Evolutionary conservation across 2,113 vertebrate genomes (phyloP).

Genomic region (Odontesthes bonariensis): DNA sequence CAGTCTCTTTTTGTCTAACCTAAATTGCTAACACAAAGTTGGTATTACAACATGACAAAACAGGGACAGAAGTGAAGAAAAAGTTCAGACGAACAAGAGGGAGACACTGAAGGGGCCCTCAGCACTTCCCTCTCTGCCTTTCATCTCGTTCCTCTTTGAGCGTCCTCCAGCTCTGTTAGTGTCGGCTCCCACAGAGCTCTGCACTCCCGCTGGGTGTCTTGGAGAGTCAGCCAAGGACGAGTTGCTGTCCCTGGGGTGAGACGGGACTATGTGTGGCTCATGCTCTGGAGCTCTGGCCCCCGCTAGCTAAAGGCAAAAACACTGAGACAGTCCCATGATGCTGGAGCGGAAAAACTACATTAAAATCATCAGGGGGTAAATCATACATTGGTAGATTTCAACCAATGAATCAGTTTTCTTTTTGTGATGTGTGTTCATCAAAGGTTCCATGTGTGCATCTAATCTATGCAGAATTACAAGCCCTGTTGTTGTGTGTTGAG

Average conservation of each 20-base stretch:
- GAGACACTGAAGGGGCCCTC: constrained; percentile 40
- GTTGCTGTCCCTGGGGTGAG: constrained; percentile 33
- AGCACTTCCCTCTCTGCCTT: constrained; percentile 47
- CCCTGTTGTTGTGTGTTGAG: constrained; percentile 2
- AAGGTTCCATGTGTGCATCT: not conserved
- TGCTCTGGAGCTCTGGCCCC: constrained; percentile 10
- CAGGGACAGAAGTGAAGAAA: constrained; percentile 12
- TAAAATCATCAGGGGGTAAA: constrained; percentile 1
- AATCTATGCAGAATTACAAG: not conserved
- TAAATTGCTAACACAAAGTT: constrained; percentile 35
- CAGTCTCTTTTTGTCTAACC: not conserved
- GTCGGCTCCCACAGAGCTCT: constrained; percentile 35
- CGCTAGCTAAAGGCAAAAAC: constrained; percentile 14
- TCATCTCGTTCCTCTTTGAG: constrained; percentile 68
- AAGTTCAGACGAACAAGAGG: constrained; percentile 2
- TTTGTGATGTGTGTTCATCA: not conserved
- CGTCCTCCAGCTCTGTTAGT: constrained; percentile 55
- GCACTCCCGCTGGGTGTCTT: constrained; percentile 38
- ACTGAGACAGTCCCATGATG: not conserved
- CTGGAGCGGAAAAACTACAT: constrained; percentile 1
- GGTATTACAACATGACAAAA: constrained; percentile 34
- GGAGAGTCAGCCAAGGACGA: constrained; percentile 57
- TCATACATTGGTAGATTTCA: not conserved
- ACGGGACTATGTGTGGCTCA: constrained; percentile 5
- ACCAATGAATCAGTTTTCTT: no score